Base-by-base conservation (phyloP, 92 coral and sea anemone species). In the Epizoanthus stellaris region DNA sequence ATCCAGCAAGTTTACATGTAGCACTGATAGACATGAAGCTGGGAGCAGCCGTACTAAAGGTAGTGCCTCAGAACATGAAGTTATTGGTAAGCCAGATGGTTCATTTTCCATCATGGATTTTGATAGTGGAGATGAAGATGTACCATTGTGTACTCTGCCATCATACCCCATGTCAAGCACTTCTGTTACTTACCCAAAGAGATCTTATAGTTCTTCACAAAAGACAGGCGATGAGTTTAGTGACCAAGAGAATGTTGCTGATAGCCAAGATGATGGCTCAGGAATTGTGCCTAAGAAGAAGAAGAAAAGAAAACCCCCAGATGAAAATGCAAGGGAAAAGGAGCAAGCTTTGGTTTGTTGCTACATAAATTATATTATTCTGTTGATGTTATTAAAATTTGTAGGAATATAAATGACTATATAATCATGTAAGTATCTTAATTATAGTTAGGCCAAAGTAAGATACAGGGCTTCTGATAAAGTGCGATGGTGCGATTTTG, bases 281-380 rank as follows among this genome's bases (percentile, higher is more conserved):
- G 39, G 17, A 77, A 57, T 4, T 19, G 61, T 11, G 65, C 73
- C 83, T n/a, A 63, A 42, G 19, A 62, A 79, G 83, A 83, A 76
- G 61, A 88, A 77, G 81, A 83, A 84, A 49, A 70, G 81, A 49
- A 68, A 77, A 38, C 84, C 82, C 1, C 81, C 53, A 36, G 86
- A 82, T 11, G 88, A 76, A 36, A 53, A 53, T 67, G 57, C 61
- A 62, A 82, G 62, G 43, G 75, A 71, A 11, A 88, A 84, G 20
- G 45, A 47, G 58, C 80, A 71, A 62, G 88, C 88, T 17, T 60
- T 74, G 88, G 91, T 88, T 59, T 62, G 61, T 62, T 73, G 79
- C 16, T 45, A 59, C 20, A 3, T 6, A 15, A 42, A 30, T 30
- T 30, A 56, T 58, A 21, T 15, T 25, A 43, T 45, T 30, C 64